A percentile compares a stretch with the other conserved stretches of the same genome.
Conservation (phyloP, 2,113 vertebrate genomes). For the Delphinus delphis region DNA sequence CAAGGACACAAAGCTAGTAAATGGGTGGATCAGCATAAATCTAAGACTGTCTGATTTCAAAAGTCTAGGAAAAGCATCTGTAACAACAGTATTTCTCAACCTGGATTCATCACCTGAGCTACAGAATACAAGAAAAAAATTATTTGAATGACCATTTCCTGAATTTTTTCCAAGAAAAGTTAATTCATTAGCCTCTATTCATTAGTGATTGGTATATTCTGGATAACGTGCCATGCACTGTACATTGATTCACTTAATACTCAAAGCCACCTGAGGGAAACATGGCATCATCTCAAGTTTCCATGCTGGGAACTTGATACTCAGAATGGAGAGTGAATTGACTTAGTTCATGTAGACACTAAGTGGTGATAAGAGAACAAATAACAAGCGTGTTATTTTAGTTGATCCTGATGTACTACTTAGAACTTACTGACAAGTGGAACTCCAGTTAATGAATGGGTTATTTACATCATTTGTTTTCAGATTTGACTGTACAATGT, state of each 20-base stretch:
- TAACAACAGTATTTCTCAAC: not conserved
- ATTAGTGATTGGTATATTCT: not conserved
- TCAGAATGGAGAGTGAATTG: not conserved
- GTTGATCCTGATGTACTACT: not conserved
- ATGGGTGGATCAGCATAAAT: not conserved
- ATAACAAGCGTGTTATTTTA: not conserved
- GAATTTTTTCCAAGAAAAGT: not conserved
- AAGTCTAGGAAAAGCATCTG: not conserved
- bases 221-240: not conserved
- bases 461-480: not conserved
- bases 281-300: not conserved
- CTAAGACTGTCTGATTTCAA: not conserved
- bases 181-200: not conserved
- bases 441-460: not conserved
- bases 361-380: not conserved
- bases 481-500: not conserved
- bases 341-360: not conserved
- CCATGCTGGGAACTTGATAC: not conserved
- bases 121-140: not conserved
- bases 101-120: not conserved
- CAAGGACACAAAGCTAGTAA: not conserved
- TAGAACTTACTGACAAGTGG: not conserved
- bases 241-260: not conserved
- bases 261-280: not conserved
- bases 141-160: not conserved